Evolutionary conservation across 2,797 vertebrate species (phyloP).

Genomic region (Apogon talboti): DNA sequence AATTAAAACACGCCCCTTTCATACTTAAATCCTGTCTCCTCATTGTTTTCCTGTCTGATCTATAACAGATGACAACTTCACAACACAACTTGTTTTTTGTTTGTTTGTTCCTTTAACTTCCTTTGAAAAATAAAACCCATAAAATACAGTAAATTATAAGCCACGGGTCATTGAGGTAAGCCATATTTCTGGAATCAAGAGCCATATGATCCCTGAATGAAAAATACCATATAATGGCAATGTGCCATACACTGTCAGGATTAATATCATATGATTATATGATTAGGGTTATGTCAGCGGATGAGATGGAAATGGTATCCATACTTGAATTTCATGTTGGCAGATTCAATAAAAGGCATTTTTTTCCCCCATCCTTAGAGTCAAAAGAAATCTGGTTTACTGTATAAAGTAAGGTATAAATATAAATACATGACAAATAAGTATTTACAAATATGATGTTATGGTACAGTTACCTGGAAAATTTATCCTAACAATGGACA

Average conservation of each 20-base stretch:
- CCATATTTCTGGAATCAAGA: conserved; percentile 18
- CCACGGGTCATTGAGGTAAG: neutral
- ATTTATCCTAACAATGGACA: neutral
- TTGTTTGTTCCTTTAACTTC: neutral
- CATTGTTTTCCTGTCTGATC: too few relatives aligned
- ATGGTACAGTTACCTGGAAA: neutral
- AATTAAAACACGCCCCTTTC: too few relatives aligned
- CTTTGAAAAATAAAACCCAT: neutral
- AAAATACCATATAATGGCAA: conserved; percentile 22
- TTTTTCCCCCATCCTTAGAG: conserved; percentile 2
- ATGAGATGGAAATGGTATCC: conserved; percentile 8
- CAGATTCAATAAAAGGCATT: neutral
- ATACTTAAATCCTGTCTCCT: too few relatives aligned
- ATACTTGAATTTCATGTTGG: conserved; percentile 18
- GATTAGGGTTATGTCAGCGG: conserved; percentile 30
- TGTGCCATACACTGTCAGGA: conserved; percentile 5
- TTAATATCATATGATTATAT: conserved; percentile 37
- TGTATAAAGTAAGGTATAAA: neutral
- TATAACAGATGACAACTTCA: too few relatives aligned
- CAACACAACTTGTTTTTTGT: neutral
- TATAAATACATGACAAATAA: neutral
- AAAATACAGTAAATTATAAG: neutral
- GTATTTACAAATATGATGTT: neutral
- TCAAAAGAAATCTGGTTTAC: conserved; percentile 5
- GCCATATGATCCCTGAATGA: conserved; percentile 17